These are phyloP conservation scores for Drosophila testacea DNA, from an alignment of 2,888 invertebrate genomes.

Conservation along the genomic window DNA sequence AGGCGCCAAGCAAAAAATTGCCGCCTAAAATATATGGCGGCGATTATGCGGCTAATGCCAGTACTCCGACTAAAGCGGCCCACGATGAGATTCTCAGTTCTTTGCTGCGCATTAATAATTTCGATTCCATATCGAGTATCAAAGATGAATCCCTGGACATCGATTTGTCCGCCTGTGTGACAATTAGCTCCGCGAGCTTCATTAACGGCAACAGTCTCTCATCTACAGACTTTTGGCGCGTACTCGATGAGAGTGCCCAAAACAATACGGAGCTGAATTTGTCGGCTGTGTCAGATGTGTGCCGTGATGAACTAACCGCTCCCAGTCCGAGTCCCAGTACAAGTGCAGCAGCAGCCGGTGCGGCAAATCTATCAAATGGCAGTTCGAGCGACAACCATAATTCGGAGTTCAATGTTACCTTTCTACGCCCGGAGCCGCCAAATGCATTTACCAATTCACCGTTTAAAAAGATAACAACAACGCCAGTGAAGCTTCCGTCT, in stretches of 20 bases:
- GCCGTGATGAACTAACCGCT: conserved; percentile 48
- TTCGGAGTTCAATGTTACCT: conserved; percentile 80
- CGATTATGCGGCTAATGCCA: conserved; percentile 55
- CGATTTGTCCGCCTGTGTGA: conserved; percentile 84
- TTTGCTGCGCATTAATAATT: conserved; percentile 83
- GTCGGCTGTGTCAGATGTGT: conserved; percentile 48
- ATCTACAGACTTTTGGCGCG: conserved; percentile 84
- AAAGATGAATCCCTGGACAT: conserved; percentile 85
- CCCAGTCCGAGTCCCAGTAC: conserved; percentile 25
- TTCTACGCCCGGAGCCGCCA: conserved; percentile 79
- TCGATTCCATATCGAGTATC: conserved; percentile 84
- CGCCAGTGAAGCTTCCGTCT: conserved; percentile 62
- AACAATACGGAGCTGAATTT: conserved; percentile 76
- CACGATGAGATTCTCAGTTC: conserved; percentile 84
- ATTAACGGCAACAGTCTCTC: conserved; percentile 82
- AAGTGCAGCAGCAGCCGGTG: conserved; percentile 28
- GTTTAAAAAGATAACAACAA: conserved; percentile 67
- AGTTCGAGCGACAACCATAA: conserved; percentile 59
- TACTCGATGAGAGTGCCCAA: conserved; percentile 83
- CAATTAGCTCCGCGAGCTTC: conserved; percentile 82
- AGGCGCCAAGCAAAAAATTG: conserved; percentile 84
- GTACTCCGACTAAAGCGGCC: conserved; percentile 77
- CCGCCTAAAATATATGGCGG: conserved; percentile 83
- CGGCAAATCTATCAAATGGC: conserved; percentile 43
- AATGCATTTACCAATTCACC: conserved; percentile 78